Evolutionary conservation across 2,113 vertebrate genomes (phyloP).

Genomic region (Suncus etruscus): DNA sequence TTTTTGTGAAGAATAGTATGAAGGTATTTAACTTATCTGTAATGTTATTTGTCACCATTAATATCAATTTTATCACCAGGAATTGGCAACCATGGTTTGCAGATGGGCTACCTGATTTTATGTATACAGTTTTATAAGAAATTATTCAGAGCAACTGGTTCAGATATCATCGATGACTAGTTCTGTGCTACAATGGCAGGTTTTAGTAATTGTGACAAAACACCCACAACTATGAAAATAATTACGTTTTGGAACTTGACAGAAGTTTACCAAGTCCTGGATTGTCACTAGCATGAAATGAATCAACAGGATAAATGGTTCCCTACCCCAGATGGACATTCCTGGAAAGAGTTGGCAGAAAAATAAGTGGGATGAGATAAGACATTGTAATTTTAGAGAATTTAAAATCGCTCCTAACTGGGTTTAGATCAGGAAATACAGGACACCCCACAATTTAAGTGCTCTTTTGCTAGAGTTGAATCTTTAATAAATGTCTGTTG

Average conservation of each 20-base stretch:
- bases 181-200: neutral
- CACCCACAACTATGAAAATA: neutral
- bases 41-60: slow-evolving; percentile 18
- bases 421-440: neutral
- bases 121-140: neutral
- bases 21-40: neutral
- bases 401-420: neutral
- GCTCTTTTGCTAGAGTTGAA: neutral
- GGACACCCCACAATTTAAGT: neutral
- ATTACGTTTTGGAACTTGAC: neutral
- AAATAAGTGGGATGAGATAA: neutral
- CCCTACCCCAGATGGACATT: neutral
- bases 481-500: slow-evolving; percentile 15
- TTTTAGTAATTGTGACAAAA: neutral
- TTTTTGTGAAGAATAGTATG: neutral
- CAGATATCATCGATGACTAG: neutral
- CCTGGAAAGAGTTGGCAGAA: neutral
- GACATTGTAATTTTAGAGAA: neutral
- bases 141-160: neutral
- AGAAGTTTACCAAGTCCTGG: neutral
- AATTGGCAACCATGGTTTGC: neutral
- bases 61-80: neutral
- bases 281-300: neutral
- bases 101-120: neutral
- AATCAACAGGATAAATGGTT: neutral